phyloP scores from a whole-genome alignment of 2,797 vertebrate species.

The Phylloscopus collybita region DNA sequence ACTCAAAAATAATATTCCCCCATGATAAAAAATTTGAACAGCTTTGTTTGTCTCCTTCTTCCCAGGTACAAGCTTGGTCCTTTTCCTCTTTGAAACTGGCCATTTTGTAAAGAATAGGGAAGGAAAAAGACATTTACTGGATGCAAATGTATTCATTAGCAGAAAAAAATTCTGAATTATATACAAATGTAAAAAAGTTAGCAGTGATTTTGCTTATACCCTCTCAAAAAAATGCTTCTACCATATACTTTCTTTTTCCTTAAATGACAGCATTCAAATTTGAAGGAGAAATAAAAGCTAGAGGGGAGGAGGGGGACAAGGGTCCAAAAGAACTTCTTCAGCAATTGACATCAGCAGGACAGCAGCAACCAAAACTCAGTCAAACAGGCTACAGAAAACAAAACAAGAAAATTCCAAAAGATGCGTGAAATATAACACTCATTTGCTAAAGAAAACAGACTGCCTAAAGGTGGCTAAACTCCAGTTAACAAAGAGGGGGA shows the following conservation, averaged over 20 bases:
- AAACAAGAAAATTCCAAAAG: constrained; percentile 1
- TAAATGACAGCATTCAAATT: background rate
- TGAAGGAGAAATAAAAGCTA: background rate
- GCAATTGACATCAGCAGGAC: background rate
- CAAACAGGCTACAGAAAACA: constrained; percentile 13
- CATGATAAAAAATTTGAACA: background rate
- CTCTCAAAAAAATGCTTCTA: background rate
- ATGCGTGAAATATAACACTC: constrained; percentile 19
- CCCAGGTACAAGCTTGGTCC: background rate
- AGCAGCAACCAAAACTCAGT: background rate
- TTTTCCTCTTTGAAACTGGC: background rate
- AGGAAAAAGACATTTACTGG: background rate
- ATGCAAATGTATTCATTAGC: background rate
- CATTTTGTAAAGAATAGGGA: background rate
- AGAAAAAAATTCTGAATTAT: background rate
- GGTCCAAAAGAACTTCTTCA: background rate
- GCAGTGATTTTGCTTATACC: background rate
- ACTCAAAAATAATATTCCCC: background rate
- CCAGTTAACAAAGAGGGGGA: constrained; percentile 41
- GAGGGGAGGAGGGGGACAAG: accelerated
- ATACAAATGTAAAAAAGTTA: background rate
- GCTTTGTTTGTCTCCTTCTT: background rate
- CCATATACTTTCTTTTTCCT: background rate
- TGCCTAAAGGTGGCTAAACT: constrained; percentile 17
- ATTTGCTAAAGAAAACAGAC: constrained; percentile 44